Conservation (phyloP, 1,140 invertebrate species). For the Charaxes varanes region DNA sequence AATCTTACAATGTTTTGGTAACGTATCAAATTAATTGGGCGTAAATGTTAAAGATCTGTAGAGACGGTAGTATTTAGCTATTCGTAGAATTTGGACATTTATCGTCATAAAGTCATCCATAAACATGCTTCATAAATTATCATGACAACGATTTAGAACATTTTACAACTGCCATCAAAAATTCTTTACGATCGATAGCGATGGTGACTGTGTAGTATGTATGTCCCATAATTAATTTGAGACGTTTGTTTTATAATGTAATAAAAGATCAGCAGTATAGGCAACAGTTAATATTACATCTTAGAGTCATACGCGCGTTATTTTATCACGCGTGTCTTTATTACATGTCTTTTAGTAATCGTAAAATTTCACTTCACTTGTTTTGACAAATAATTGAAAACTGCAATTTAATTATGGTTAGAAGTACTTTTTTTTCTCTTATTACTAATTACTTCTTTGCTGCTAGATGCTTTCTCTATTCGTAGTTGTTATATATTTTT, state of each 20-base stretch:
- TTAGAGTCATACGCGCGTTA: conserved; percentile 32
- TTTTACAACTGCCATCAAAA: conserved; percentile 70
- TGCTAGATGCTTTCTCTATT: no score
- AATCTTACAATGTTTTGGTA: no score
- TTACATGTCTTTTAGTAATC: conserved; percentile 47
- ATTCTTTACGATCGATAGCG: conserved; percentile 64
- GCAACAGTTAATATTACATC: conserved; percentile 41
- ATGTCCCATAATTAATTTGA: conserved; percentile 68
- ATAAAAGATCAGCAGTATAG: conserved; percentile 60
- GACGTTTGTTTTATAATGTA: conserved; percentile 69
- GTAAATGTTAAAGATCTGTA: neutral
- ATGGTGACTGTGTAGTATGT: conserved; percentile 58
- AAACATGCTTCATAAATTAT: conserved; percentile 73
- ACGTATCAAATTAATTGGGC: no score
- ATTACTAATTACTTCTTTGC: no score
- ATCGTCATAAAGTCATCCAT: conserved; percentile 61
- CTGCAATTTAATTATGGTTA: no score
- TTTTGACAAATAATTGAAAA: no score
- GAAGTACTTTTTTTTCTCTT: no score
- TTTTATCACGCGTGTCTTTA: conserved; percentile 38
- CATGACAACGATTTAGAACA: conserved; percentile 66
- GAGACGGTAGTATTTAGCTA: conserved; percentile 1
- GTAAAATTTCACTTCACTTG: conserved; percentile 36
- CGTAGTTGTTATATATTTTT: no score
- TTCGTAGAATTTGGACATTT: conserved; percentile 28